Evolutionary conservation across 2,797 vertebrate species (phyloP), one percentile per base, ranked within the genome.

Genomic region (Euthynnus affinis): DNA sequence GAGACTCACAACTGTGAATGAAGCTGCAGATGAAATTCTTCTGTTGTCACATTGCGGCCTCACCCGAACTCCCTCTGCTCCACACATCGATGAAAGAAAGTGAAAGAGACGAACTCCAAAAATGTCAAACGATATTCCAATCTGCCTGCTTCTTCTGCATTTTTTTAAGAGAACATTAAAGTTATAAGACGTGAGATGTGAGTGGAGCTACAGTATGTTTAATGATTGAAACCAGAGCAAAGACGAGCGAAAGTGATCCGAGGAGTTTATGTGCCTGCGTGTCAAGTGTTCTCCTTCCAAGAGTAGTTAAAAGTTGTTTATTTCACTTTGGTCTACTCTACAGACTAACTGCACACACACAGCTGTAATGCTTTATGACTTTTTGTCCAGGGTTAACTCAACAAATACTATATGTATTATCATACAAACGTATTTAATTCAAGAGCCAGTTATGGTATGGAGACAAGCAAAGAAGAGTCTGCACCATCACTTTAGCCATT

Each of bases 301-400:
- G 42, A 66, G 37, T 22, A 59, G 53, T 85, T 80, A 71, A 67
- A 82, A 66, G 55, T 61, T 87, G 82, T 87, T 88, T 89, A 84
- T 82, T 83, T 85, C 34, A 27, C 48, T 71, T 52, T 51, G 56
- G 63, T 70, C 46, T 44, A 40, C 13, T 3, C n/a, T 32, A 13
- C 67, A 68, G 57, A 63, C 46, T 48, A 49, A 79, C 46, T 46
- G 32, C 55, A 52, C 62, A 53, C 68, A 60, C 68, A 69, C 89
- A 89, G 81, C 86, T 88, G 87, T 44, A 71, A 78, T 57, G 27
- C 34, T 76, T 84, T 61, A 73, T 66, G 67, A 4, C n/a, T 34
- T 69, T 80, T 69, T 65, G 65, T 67, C 68, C 55, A 29, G 71
- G 52, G 15, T 44, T 69, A 59, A 61, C 59, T 60, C 42, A 78